Evolutionary conservation across 2,888 invertebrate species (phyloP).

Genomic region (Eupelmus urozonus): DNA sequence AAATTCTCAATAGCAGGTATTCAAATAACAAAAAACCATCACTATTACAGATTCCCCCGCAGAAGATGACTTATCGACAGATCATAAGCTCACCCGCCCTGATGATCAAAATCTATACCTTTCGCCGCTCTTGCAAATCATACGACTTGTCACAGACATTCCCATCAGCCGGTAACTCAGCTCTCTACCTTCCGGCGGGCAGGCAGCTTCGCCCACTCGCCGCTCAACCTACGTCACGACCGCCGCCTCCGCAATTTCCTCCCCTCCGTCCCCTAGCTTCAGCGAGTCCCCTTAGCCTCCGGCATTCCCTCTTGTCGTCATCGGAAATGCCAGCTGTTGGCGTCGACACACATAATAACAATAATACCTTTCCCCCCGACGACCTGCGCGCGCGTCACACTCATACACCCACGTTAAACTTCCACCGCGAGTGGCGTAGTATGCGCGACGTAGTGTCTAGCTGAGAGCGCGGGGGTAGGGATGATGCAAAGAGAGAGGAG

Average conservation of each 20-base stretch:
- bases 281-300: too few species aligned
- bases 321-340: constrained; percentile 38
- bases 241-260: not conserved
- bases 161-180: not conserved
- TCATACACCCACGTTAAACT: constrained; percentile 7
- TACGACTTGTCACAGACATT: not conserved
- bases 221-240: too few species aligned
- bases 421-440: not conserved
- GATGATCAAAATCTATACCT: too few species aligned
- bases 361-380: constrained; percentile 16
- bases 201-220: too few species aligned
- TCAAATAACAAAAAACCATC: too few species aligned
- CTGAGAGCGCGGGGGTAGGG: not conserved
- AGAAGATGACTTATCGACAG: too few species aligned
- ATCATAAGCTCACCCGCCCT: too few species aligned
- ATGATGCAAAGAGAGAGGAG: not conserved
- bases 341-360: constrained; percentile 25
- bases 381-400: not conserved
- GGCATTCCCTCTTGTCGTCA: constrained; percentile 24
- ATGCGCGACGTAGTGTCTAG: not conserved
- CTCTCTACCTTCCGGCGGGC: too few species aligned
- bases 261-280: not conserved
- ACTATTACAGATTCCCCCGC: too few species aligned
- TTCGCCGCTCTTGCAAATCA: too few species aligned
- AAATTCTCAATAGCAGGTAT: too few species aligned